Evolutionary conservation across 2,113 vertebrate species (phyloP).

Genomic region (Coptodon rendalli): DNA sequence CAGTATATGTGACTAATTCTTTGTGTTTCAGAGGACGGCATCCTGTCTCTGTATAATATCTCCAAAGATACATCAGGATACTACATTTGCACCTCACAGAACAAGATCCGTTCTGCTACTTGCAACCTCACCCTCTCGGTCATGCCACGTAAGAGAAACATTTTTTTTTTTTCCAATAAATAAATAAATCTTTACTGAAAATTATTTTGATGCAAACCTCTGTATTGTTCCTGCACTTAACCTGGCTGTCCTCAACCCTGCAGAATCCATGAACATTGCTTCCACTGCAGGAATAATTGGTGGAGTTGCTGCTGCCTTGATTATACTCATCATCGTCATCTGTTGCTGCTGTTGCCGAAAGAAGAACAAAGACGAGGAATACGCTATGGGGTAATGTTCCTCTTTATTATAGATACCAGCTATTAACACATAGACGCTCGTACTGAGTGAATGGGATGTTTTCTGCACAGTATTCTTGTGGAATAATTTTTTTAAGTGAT

Average conservation of each 20-base stretch:
- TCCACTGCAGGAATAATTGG: slow-evolving; percentile 58
- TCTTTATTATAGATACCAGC: not conserved
- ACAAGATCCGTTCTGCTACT: slow-evolving; percentile 52
- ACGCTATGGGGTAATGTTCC: slow-evolving; percentile 54
- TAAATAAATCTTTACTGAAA: not conserved
- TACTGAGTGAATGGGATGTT: not conserved
- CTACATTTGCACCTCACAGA: slow-evolving; percentile 79
- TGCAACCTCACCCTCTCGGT: slow-evolving; percentile 83
- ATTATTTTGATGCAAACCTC: not conserved
- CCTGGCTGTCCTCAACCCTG: not conserved
- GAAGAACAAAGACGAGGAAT: slow-evolving; percentile 30
- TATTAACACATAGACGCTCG: not conserved
- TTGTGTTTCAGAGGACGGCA: slow-evolving; percentile 41
- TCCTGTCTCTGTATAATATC: slow-evolving; percentile 79
- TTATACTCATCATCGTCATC: slow-evolving; percentile 34
- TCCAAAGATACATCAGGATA: slow-evolving; percentile 76
- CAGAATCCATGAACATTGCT: slow-evolving; percentile 61
- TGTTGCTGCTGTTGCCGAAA: slow-evolving; percentile 52
- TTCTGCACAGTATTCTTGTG: not conserved
- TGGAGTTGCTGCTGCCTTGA: not conserved
- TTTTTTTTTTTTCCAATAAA: too few relatives aligned
- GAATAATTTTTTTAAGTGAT: too few relatives aligned
- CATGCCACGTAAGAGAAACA: slow-evolving; percentile 72
- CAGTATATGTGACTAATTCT: not conserved
- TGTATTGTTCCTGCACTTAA: not conserved